These are phyloP conservation scores for Periophthalmodon schlosseri DNA, from an alignment of 2,113 vertebrate species.

Conservation along the genomic window DNA sequence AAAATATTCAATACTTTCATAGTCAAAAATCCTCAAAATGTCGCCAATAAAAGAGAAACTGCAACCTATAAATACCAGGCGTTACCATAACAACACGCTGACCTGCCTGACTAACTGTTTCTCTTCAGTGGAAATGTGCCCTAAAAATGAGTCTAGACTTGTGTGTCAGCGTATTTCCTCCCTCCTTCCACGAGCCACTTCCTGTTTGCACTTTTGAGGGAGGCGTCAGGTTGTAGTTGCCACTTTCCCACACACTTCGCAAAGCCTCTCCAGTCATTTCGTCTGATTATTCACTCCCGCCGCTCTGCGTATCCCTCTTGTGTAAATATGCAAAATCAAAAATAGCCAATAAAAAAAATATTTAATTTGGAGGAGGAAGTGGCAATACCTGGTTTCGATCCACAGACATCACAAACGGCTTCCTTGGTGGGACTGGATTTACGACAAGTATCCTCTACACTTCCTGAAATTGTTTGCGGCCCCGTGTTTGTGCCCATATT, in stretches of 20 bases:
- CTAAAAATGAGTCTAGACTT: conserved; percentile 57
- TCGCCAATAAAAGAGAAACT: background rate
- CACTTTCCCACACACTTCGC: conserved; percentile 57
- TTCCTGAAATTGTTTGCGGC: conserved; percentile 56
- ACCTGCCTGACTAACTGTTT: background rate
- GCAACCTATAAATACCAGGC: background rate
- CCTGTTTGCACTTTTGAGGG: conserved; percentile 72
- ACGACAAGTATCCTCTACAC: conserved; percentile 45
- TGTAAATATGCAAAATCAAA: conserved; percentile 54
- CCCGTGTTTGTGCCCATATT: conserved; percentile 48
- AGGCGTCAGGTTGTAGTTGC: conserved; percentile 55
- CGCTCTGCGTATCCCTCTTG: conserved; percentile 11
- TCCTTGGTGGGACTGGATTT: conserved; percentile 28
- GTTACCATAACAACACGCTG: background rate
- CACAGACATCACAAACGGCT: conserved; percentile 27
- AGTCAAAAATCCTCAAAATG: background rate
- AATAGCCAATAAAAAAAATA: conserved; percentile 33
- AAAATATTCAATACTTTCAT: background rate
- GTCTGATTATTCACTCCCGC: conserved; percentile 24
- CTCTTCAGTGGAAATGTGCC: background rate
- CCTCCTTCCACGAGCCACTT: conserved; percentile 50
- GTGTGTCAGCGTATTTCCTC: conserved; percentile 61
- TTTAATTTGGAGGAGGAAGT: conserved; percentile 44
- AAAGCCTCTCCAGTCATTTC: conserved; percentile 35
- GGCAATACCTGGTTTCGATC: conserved; percentile 20